Percentiles rank a stretch among this genome's conserved stretches.
These are phyloP conservation scores for Phacellophora camtschatica DNA, from an alignment of 30 jellyfish, hydroid and myxozoan genomes.

Conservation along the genomic window DNA sequence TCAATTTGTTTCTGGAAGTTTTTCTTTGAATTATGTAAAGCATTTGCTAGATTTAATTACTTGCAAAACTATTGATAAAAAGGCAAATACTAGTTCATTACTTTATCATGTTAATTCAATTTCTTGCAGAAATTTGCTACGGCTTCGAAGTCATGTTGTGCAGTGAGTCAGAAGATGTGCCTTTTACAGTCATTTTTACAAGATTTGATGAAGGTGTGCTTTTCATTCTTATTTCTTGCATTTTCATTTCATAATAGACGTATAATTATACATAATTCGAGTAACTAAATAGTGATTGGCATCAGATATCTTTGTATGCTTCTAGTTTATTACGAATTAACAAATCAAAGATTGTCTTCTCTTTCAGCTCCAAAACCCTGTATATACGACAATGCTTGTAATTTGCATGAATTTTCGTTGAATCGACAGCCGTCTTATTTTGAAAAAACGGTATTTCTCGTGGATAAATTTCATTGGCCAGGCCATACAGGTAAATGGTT, in stretches of 20 bases:
- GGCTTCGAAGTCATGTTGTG: not conserved
- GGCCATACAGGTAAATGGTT: not conserved
- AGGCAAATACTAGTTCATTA: no score
- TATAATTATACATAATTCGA: not conserved
- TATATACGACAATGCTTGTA: slow-evolving; percentile 19
- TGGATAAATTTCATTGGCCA: slow-evolving; percentile 10
- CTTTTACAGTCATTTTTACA: not conserved
- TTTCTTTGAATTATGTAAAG: no score
- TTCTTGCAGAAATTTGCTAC: not conserved
- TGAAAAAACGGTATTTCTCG: slow-evolving; percentile 3
- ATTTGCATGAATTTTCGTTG: not conserved
- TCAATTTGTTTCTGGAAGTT: no score
- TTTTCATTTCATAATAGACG: not conserved
- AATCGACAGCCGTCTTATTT: slow-evolving; percentile 15
- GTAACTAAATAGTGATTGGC: not conserved
- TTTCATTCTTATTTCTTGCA: not conserved
- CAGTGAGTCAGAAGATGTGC: not conserved
- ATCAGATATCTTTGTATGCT: not conserved
- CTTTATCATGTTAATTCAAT: no score
- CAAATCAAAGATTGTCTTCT: not conserved
- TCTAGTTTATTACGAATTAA: not conserved
- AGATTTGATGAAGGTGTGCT: not conserved
- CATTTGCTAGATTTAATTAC: no score
- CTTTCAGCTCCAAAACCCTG: slow-evolving; percentile 1
- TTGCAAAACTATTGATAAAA: no score